Evolutionary conservation across 2,113 vertebrate genomes (phyloP).

Genomic region (Camelus bactrianus): DNA sequence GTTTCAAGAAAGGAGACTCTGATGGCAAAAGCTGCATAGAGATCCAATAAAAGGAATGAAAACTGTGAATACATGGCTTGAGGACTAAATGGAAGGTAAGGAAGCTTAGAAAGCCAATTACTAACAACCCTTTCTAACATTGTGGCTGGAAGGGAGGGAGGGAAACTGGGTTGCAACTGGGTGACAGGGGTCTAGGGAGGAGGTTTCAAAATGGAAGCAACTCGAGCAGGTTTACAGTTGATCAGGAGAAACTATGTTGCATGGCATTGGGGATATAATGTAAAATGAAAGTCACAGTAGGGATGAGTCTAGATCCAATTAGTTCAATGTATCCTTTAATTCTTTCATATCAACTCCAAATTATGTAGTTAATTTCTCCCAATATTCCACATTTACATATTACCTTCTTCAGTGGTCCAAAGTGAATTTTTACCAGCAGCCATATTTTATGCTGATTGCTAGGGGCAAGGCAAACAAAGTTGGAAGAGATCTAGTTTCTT

Average conservation of each 20-base stretch:
- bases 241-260: not conserved
- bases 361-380: not conserved
- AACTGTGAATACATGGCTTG: not conserved
- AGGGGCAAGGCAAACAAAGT: not conserved
- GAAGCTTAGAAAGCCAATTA: conserved; percentile 46
- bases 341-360: conserved; percentile 36
- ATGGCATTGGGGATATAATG: not conserved
- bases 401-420: not conserved
- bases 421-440: conserved; percentile 58
- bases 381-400: conserved; percentile 41
- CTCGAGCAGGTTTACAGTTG: not conserved
- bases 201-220: conserved; percentile 30
- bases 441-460: conserved; percentile 7
- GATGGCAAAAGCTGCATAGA: not conserved
- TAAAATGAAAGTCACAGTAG: not conserved
- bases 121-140: conserved; percentile 15
- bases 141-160: not conserved
- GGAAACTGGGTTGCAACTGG: not conserved
- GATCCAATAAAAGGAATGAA: conserved; percentile 46
- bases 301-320: not conserved
- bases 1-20: conserved; percentile 44
- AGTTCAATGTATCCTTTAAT: conserved; percentile 22
- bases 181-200: not conserved
- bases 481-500: conserved; percentile 30
- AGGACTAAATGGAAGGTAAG: not conserved